A percentile compares a stretch with the other conserved stretches of the same genome.
Evolutionary conservation across 2,888 invertebrate species (phyloP).

Genomic region (Stenichneumon culpator): DNA sequence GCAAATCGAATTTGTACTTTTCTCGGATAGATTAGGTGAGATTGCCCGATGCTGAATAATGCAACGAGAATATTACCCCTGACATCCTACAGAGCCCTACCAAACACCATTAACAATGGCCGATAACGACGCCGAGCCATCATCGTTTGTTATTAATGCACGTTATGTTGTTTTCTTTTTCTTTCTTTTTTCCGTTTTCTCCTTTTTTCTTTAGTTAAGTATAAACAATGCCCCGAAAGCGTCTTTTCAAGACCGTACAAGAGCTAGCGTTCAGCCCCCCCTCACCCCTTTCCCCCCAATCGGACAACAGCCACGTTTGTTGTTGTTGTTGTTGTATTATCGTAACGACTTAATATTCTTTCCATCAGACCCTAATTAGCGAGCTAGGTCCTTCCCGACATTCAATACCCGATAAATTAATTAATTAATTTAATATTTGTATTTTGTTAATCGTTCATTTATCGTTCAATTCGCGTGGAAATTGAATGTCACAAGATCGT

Average conservation of each 20-base stretch:
- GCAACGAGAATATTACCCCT: conserved; percentile 77
- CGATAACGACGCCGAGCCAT: conserved; percentile 54
- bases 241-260: conserved; percentile 75
- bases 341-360: conserved; percentile 82
- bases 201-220: conserved; percentile 74
- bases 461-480: conserved; percentile 82
- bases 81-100: conserved; percentile 80
- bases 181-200: conserved; percentile 66
- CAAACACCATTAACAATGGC: conserved; percentile 71
- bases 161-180: conserved; percentile 47
- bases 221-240: conserved; percentile 82
- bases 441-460: conserved; percentile 78
- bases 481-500: conserved; percentile 85
- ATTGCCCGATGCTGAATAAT: conserved; percentile 70
- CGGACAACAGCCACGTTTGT: conserved; percentile 82
- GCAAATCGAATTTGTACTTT: conserved; percentile 84
- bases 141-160: conserved; percentile 58
- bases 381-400: conserved; percentile 78
- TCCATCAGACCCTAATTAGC: conserved; percentile 70
- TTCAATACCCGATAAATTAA: conserved; percentile 82
- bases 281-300: conserved; percentile 32
- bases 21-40: conserved; percentile 61
- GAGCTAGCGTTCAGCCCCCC: conserved; percentile 81
- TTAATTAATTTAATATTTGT: conserved; percentile 77
- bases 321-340: conserved; percentile 70